Evolutionary conservation across 2,888 invertebrate genomes (phyloP), one percentile per base, ranked within the genome.

Genomic region (Conistra vaccinii): DNA sequence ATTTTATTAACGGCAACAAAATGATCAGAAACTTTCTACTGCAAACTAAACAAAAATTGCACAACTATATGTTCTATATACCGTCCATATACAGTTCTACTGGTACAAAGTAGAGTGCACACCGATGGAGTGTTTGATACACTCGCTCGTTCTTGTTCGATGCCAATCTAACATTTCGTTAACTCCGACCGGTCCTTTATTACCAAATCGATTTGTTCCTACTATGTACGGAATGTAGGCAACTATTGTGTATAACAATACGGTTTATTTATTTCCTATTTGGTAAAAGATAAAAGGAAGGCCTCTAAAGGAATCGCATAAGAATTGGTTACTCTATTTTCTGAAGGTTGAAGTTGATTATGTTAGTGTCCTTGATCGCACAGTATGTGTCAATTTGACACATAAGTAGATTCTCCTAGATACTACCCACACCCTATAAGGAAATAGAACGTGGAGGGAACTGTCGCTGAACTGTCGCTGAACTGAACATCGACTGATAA

Each of bases 141-240:
- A 48, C 10, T 69, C 69, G 14, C 67, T 14, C 58, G 57, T 35
- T 66, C 62, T 55, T 57, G 73, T 73, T 71, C 53, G 53, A 66
- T 71, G 65, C 57, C 68, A 68, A 78, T 74, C 70, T 58, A 66
- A 82, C 79, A 78, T 78, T 78, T 72, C 66, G 62, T 74, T 83
- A 67, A 73, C 67, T 78, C 53, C 42, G 55, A 29, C 58, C 58
- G 58, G 62, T 57, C 62, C 51, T 74, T 78, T 83, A 82, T 69
- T 74, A 74, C 69, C 58, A 35, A 83, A 69, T 55, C 74, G 42
- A 75, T 82, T 81, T 74, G 58, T 72, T 83, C 35, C 51, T 66
- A 71, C 61, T 74, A 65, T 61, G 63, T 70, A 48, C n/a, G 51
- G 42, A 76, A 81, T 69, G 35, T 51, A 53, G 14, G 9, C n/a